Conservation (phyloP, 2,113 vertebrate species). For the Anseranas semipalmata region DNA sequence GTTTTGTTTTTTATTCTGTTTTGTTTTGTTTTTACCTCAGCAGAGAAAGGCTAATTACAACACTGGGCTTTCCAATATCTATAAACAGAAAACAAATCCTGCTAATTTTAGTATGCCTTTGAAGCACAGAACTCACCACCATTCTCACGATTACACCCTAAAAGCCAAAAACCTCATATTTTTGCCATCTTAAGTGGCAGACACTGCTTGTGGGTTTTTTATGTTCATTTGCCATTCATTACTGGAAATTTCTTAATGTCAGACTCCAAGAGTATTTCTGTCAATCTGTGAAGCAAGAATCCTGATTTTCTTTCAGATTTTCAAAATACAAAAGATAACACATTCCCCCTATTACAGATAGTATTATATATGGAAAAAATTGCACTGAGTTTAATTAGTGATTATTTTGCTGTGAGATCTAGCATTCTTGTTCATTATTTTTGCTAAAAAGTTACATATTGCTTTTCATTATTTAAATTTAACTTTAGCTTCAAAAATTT, state of each 20-base stretch:
- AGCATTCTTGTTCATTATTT: neutral
- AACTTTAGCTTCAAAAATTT: neutral
- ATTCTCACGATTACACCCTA: neutral
- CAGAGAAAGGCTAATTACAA: neutral
- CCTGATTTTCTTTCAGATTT: neutral
- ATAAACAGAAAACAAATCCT: neutral
- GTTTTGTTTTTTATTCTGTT: neutral
- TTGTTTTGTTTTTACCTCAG: neutral
- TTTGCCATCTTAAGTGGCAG: neutral
- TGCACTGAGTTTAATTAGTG: neutral
- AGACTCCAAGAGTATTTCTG: neutral
- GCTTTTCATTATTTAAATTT: neutral
- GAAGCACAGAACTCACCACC: neutral
- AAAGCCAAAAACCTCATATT: slow-evolving; percentile 5
- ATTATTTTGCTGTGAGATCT: neutral
- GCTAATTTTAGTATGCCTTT: slow-evolving; percentile 1
- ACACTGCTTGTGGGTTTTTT: neutral
- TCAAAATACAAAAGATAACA: neutral
- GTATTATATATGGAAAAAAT: neutral
- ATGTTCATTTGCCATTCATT: neutral
- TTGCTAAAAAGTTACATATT: neutral
- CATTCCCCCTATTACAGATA: neutral
- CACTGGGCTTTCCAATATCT: neutral
- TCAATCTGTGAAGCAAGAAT: neutral
- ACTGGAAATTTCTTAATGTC: neutral